phyloP scores from a whole-genome alignment of 2,797 vertebrate species.

The Lerista edwardsae region DNA sequence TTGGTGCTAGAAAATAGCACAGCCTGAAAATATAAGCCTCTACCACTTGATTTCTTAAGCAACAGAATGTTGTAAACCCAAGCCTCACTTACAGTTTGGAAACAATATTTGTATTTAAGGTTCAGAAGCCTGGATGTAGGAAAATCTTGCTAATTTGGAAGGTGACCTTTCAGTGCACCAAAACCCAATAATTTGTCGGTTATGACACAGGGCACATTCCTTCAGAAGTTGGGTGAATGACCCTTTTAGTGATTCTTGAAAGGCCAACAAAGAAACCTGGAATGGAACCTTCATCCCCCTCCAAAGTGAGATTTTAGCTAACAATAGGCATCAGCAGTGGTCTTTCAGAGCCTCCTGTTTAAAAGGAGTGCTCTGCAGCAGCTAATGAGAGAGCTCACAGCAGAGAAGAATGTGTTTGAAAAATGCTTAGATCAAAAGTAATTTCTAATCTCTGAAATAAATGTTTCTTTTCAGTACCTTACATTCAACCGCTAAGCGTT shows the following conservation, averaged over 20 bases:
- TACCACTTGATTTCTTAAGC: constrained; percentile 80
- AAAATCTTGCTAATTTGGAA: constrained; percentile 87
- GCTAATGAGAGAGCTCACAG: constrained; percentile 78
- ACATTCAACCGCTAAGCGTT: constrained; percentile 81
- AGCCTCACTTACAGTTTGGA: constrained; percentile 84
- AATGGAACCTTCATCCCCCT: constrained; percentile 74
- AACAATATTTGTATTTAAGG: constrained; percentile 87
- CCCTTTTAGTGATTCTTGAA: constrained; percentile 81
- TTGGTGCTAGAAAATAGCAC: constrained; percentile 70
- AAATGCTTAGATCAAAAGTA: constrained; percentile 84
- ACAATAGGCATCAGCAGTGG: constrained; percentile 71
- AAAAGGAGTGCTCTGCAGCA: constrained; percentile 70
- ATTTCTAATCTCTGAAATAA: constrained; percentile 83
- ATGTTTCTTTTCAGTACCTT: constrained; percentile 80
- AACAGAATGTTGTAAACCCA: constrained; percentile 78
- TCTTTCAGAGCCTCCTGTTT: constrained; percentile 74
- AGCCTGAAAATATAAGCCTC: constrained; percentile 70
- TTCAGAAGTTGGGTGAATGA: constrained; percentile 83
- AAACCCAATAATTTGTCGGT: constrained; percentile 86
- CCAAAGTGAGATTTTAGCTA: constrained; percentile 70
- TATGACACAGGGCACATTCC: constrained; percentile 84
- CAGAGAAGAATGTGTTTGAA: constrained; percentile 78
- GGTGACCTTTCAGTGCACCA: constrained; percentile 86
- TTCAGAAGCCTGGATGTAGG: constrained; percentile 85
- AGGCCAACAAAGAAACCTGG: constrained; percentile 82